Conservation (phyloP, 2,888 invertebrate species). For the Notodromas monacha region DNA sequence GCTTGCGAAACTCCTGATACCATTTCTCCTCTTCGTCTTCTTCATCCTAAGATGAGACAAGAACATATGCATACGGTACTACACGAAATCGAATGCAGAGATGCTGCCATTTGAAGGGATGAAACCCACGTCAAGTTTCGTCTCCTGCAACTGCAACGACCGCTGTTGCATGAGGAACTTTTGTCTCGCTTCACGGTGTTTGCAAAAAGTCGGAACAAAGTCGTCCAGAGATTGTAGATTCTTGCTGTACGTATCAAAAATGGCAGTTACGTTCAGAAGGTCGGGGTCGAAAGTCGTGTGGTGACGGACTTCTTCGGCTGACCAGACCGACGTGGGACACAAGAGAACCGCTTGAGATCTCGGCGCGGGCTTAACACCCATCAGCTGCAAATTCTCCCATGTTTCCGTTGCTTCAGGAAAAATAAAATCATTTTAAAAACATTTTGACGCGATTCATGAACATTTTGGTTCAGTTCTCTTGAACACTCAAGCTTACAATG, state of each 20-base stretch:
- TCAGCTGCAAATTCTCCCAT: background rate
- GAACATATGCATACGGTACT: too few species aligned
- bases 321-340: background rate
- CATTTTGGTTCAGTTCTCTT: too few species aligned
- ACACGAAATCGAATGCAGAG: too few species aligned
- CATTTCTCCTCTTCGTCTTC: slow-evolving; percentile 1
- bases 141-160: background rate
- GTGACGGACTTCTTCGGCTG: background rate
- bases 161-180: background rate
- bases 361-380: background rate
- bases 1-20: background rate
- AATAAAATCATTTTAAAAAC: too few species aligned
- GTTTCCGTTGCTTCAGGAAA: background rate
- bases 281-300: background rate
- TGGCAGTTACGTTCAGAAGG: background rate
- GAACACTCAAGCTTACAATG: too few species aligned
- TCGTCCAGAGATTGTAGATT: background rate
- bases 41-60: too few species aligned
- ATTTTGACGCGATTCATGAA: too few species aligned
- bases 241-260: slow-evolving; percentile 1
- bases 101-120: too few species aligned
- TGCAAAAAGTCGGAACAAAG: background rate
- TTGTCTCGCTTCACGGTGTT: background rate
- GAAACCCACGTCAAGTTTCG: too few species aligned
- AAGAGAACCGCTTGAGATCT: background rate